Conservation (phyloP, 2,797 vertebrate species). For the Mormyrus hasselquistii region DNA sequence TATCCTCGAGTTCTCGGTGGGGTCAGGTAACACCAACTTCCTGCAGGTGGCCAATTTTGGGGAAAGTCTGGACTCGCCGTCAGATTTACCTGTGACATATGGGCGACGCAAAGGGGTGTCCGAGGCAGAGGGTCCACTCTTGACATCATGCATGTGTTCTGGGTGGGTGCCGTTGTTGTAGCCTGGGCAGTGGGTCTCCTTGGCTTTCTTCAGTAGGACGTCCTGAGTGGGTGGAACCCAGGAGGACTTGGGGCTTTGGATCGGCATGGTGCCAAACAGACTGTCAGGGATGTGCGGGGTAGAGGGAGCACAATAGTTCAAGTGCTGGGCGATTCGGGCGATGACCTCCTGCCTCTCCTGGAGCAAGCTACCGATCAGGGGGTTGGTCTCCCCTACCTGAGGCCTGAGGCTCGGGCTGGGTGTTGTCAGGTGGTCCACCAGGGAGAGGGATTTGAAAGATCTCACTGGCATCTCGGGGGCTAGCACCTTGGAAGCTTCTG, state of each 20-base stretch:
- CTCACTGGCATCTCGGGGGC: conserved; percentile 62
- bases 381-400: conserved; percentile 72
- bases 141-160: conserved; percentile 54
- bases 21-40: conserved; percentile 68
- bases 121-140: conserved; percentile 54
- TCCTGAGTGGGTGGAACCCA: conserved; percentile 63
- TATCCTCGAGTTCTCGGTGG: conserved; percentile 59
- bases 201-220: conserved; percentile 70
- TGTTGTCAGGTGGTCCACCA: conserved; percentile 59
- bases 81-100: conserved; percentile 45
- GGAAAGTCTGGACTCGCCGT: conserved; percentile 58
- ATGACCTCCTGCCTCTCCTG: conserved; percentile 96
- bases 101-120: conserved; percentile 66
- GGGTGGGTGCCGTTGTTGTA: conserved; percentile 35
- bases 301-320: conserved; percentile 89
- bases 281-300: conserved; percentile 71
- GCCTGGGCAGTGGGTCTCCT: conserved; percentile 56
- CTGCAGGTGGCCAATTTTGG: conserved; percentile 73
- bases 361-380: conserved; percentile 88
- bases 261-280: conserved; percentile 64
- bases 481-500: conserved; percentile 57
- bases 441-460: conserved; percentile 79
- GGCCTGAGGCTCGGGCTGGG: conserved; percentile 64
- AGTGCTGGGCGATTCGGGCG: conserved; percentile 91
- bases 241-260: conserved; percentile 65